Evolutionary conservation across 2,113 vertebrate species (phyloP).

Genomic region (Pachypanchax playfairii): DNA sequence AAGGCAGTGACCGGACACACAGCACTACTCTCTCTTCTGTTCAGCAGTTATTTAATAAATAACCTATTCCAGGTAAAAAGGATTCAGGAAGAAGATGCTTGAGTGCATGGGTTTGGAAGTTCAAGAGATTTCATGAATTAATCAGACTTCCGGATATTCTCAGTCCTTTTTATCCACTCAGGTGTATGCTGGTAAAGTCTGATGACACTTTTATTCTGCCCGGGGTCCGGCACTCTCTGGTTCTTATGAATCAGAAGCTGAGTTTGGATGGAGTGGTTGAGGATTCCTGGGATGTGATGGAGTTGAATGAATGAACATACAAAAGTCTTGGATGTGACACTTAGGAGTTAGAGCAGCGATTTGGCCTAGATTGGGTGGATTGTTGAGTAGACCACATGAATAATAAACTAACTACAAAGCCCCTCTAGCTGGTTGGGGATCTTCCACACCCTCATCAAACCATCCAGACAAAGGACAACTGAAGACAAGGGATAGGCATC

Average conservation of each 20-base stretch:
- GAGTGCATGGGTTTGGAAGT: constrained; percentile 25
- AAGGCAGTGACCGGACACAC: constrained; percentile 28
- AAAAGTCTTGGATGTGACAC: constrained; percentile 62
- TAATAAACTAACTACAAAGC: constrained; percentile 70
- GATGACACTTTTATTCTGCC: constrained; percentile 47
- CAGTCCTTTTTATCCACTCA: constrained; percentile 59
- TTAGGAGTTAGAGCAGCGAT: constrained; percentile 54
- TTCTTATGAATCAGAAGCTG: constrained; percentile 52
- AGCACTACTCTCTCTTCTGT: constrained; percentile 25
- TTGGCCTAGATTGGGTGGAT: constrained; percentile 72
- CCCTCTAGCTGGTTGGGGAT: constrained; percentile 66
- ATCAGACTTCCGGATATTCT: constrained; percentile 63
- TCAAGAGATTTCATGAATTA: constrained; percentile 75
- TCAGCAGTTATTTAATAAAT: constrained; percentile 52
- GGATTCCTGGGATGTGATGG: constrained; percentile 36
- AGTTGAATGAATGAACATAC: constrained; percentile 51
- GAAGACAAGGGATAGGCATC: constrained; percentile 19
- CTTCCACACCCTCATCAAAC: constrained; percentile 58
- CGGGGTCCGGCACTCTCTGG: constrained; percentile 22
- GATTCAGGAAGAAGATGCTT: constrained; percentile 31
- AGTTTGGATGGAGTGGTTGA: constrained; percentile 37
- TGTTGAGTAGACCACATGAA: constrained; percentile 71
- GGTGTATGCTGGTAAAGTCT: constrained; percentile 36
- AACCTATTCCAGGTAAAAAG: constrained; percentile 54
- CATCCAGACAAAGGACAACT: constrained; percentile 32